A percentile compares a stretch with the other conserved stretches of the same genome.
Evolutionary conservation across 1,140 invertebrate genomes (phyloP).

Genomic region (Hylaeus anthracinus): DNA sequence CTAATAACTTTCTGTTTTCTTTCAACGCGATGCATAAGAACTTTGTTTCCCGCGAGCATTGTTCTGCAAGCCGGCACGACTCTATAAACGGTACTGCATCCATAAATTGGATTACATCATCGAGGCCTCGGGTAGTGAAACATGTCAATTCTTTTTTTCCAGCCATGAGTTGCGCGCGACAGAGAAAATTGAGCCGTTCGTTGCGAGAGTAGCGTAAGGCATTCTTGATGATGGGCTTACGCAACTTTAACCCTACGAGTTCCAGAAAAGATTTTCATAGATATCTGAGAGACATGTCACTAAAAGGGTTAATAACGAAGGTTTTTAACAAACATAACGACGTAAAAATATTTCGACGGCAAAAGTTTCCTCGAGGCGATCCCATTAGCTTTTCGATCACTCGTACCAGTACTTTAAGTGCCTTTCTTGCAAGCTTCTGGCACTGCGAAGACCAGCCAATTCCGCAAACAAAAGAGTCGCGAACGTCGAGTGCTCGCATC

Average conservation of each 20-base stretch:
- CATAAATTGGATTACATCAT: not conserved
- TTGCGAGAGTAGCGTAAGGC: too few relatives aligned
- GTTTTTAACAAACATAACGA: too few relatives aligned
- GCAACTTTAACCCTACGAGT: too few relatives aligned
- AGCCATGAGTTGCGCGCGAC: not conserved
- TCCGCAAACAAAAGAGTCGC: not conserved
- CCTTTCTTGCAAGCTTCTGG: not conserved
- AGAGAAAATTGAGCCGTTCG: too few relatives aligned
- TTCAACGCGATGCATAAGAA: conserved; percentile 31
- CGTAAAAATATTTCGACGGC: too few relatives aligned
- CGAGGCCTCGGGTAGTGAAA: not conserved
- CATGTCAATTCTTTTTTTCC: not conserved
- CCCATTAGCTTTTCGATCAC: too few relatives aligned
- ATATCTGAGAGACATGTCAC: too few relatives aligned
- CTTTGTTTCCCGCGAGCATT: conserved; percentile 30
- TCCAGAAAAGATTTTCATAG: too few relatives aligned
- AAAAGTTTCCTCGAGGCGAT: too few relatives aligned
- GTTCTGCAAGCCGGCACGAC: conserved; percentile 6
- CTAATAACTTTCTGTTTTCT: conserved; percentile 49
- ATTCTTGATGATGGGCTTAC: too few relatives aligned
- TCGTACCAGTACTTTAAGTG: too few relatives aligned
- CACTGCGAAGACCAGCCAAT: not conserved
- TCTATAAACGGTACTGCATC: conserved; percentile 9
- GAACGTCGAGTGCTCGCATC: not conserved
- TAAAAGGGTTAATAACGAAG: too few relatives aligned